phyloP scores from a whole-genome alignment of 2,888 invertebrate genomes.

The Cloeon dipterum region DNA sequence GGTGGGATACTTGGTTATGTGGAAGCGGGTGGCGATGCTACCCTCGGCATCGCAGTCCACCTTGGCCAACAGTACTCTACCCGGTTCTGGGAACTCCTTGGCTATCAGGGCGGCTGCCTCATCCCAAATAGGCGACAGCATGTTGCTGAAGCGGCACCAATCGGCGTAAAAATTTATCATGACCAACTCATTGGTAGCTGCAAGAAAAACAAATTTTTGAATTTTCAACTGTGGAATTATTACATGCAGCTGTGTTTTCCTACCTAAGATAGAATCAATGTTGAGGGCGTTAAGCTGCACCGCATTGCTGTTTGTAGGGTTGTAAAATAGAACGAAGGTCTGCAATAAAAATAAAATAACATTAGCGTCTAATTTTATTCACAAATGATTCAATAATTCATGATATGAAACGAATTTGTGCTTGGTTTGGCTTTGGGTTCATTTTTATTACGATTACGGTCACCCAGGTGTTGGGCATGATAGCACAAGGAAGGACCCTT shows the following conservation, averaged over 20 bases:
- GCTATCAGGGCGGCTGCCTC: constrained; percentile 77
- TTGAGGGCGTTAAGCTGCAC: constrained; percentile 57
- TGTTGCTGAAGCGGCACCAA: constrained; percentile 97
- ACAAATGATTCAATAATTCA: no score
- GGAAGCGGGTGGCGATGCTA: constrained; percentile 67
- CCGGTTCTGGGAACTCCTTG: constrained; percentile 45
- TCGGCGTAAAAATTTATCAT: constrained; percentile 99
- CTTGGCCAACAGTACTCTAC: constrained; percentile 81
- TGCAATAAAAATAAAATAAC: constrained; percentile 15
- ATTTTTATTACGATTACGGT: no score
- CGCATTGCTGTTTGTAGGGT: constrained; percentile 60
- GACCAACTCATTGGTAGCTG: constrained; percentile 88
- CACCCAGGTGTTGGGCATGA: no score
- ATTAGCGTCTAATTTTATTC: background rate
- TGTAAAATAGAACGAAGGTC: constrained; percentile 34
- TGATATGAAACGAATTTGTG: no score
- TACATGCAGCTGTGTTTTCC: no score
- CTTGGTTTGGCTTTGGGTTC: no score
- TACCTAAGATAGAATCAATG: constrained; percentile 68
- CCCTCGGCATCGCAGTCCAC: constrained; percentile 91
- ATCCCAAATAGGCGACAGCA: constrained; percentile 88
- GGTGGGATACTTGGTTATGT: constrained; percentile 96
- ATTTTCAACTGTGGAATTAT: constrained; percentile 1
- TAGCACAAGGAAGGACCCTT: no score
- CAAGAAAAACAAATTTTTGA: constrained; percentile 18